phyloP scores from a whole-genome alignment of 2,888 invertebrate genomes.

The Ochropleura leucogaster region DNA sequence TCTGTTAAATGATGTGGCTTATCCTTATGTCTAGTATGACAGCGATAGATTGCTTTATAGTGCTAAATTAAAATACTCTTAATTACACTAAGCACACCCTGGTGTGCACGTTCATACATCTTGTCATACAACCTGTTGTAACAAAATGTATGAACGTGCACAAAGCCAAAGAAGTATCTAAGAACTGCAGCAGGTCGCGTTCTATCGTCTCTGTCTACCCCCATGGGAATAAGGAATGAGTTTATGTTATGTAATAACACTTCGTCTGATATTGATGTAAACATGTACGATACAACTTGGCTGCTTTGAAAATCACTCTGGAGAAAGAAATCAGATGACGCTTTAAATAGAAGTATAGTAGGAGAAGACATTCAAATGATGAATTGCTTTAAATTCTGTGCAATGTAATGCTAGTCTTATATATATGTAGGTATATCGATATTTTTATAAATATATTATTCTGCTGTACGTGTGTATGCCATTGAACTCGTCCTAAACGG shows the following conservation, averaged over 20 bases:
- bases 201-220: no score
- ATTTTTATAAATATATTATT: no score
- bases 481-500: no score
- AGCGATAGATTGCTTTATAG: neutral
- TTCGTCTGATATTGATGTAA: neutral
- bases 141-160: no score
- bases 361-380: neutral
- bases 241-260: neutral
- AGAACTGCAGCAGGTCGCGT: no score
- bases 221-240: no score
- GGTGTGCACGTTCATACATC: no score
- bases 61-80: neutral
- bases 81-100: no score
- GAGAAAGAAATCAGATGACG: neutral
- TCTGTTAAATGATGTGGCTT: slow-evolving; percentile 3
- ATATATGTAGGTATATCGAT: no score
- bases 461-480: no score
- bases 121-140: no score
- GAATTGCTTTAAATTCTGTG: neutral
- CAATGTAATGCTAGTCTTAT: neutral
- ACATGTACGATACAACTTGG: neutral
- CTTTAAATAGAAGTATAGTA: neutral
- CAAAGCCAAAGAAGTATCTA: no score
- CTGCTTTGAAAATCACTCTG: neutral
- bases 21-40: neutral